Base-by-base conservation (phyloP, 1,140 invertebrate genomes). In the Nomia melanderi region DNA sequence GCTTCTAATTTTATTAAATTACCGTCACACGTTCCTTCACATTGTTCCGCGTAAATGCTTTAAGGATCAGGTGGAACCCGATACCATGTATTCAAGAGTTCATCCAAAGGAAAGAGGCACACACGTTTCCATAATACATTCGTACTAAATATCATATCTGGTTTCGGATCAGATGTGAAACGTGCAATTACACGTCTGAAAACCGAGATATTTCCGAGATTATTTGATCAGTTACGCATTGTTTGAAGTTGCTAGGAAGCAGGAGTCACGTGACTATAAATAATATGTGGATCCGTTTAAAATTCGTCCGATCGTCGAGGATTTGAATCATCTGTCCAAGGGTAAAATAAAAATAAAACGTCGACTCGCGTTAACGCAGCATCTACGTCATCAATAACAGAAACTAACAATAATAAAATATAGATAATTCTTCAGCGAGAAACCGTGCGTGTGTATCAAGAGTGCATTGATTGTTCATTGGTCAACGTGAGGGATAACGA, bases 221-320 rank as follows among this genome's bases (percentile, higher is more conserved):
- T 8, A 60, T 1, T 39, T 29, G 41, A 0, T 47, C 14, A 71
- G 47, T 9, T 20, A 47, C 14, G 44, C 59, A 23, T 70, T 70
- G 65, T 71, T 76, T 50, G n/a, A 70, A 41, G 65, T 70, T 70
- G 66, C 57, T 63, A 62, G 27, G 65, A 76, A 39, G 57, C 56
- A 27, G 20, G 1, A 50, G 8, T 53, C 66, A 77, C 33, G 44
- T 71, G 33, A 71, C 20, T 20, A 1, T 12, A n/a, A n/a, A 53
- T 47, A 59, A 59, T 17, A 36, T 33, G 36, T 6, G 11, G 8
- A 44, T 54, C 11, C 0, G 25, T 65, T 65, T 74, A 31, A 74
- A 65, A 54, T 41, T 23, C 3, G 39, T 41, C 11, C 14, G 6
- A 44, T 33, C 4, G 20, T 36, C 36, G 0, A 41, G 47, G 8